Evolutionary conservation across 2,113 vertebrate species (phyloP), one percentile per base, ranked within the genome.

Genomic region (Chaetodon auriga): DNA sequence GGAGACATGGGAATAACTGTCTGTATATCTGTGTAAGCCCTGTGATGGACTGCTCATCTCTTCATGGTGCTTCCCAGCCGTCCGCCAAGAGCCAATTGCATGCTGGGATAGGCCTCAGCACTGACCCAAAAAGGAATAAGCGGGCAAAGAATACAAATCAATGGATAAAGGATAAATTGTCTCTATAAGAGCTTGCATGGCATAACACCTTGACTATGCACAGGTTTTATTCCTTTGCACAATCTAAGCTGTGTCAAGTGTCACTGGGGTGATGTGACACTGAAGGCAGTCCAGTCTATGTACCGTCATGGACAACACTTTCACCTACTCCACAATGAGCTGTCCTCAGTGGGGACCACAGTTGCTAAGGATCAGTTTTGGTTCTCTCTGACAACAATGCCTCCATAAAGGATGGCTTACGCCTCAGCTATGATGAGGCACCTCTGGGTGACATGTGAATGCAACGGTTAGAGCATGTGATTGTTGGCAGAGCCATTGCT

Each of bases 301-400:
- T 23, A 23, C 25, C 63, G 45, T 54, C 16, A 0, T 3, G 23
- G 51, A 80, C 63, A 49, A 30, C 53, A 46, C 70, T 55, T 69
- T 25, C 75, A 69, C 70, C 74, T 68, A 86, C 81, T 81, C 46
- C 45, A 68, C 71, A 62, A 38, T 57, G 23, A 84, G 78, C 60
- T 63, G 69, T 75, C 62, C n/a, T 53, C 66, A 43, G 25, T 23
- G 36, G 36, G 43, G 30, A 64, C 54, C 12, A 54, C 35, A 41
- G 69, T 55, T 65, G 36, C 13, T 23, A 53, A 65, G 19, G 73
- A 81, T 61, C 30, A 68, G 43, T 23, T 38, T 66, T 3, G 0
- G 57, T 66, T 19, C 21, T 36, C 7, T 57, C 45, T 48, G 51
- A 25, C 35, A 58, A 35, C 36, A 68, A 48, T 60, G 18, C 25